A percentile compares a stretch with the other conserved stretches of the same genome.
phyloP scores from a whole-genome alignment of 35 echinoderm and acorn worm genomes.

The Amphiura filiformis region DNA sequence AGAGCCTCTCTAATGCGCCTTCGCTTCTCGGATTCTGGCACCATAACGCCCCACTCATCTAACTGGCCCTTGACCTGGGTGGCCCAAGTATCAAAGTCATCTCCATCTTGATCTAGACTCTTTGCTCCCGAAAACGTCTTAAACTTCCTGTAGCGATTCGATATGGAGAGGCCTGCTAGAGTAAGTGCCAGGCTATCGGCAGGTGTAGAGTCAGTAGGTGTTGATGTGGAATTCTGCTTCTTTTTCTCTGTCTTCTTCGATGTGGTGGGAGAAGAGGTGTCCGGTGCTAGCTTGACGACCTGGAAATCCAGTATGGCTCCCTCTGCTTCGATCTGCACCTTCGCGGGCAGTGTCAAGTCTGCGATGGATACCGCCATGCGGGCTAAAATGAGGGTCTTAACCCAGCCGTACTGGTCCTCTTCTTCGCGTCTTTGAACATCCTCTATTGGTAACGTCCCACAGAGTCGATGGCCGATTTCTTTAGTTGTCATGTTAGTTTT shows the following conservation, averaged over 20 bases:
- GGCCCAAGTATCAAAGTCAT: conserved; percentile 22
- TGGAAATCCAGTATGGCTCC: not conserved
- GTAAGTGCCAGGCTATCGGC: not conserved
- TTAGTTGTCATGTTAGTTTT: not conserved
- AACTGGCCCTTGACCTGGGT: conserved; percentile 41
- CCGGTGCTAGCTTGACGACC: not conserved
- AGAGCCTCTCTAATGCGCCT: conserved; percentile 49
- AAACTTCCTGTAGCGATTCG: conserved; percentile 32
- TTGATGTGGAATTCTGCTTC: not conserved
- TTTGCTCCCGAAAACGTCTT: conserved; percentile 19
- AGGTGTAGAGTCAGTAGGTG: not conserved
- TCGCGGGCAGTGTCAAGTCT: not conserved
- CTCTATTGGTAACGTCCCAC: not conserved
- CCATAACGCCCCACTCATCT: conserved; percentile 40
- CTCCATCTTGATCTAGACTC: conserved; percentile 27
- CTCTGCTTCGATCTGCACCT: not conserved
- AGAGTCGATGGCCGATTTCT: not conserved
- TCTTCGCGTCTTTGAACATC: not conserved
- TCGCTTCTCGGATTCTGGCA: conserved; percentile 37
- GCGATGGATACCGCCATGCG: not conserved
- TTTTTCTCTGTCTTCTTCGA: too few species aligned
- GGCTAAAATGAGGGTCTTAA: not conserved
- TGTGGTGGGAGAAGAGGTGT: too few species aligned
- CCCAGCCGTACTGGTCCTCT: not conserved
- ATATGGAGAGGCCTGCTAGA: not conserved